A percentile compares a stretch with the other conserved stretches of the same genome.
Evolutionary conservation across 1,140 invertebrate genomes (phyloP).

Genomic region (Sesamia nonagrioides): DNA sequence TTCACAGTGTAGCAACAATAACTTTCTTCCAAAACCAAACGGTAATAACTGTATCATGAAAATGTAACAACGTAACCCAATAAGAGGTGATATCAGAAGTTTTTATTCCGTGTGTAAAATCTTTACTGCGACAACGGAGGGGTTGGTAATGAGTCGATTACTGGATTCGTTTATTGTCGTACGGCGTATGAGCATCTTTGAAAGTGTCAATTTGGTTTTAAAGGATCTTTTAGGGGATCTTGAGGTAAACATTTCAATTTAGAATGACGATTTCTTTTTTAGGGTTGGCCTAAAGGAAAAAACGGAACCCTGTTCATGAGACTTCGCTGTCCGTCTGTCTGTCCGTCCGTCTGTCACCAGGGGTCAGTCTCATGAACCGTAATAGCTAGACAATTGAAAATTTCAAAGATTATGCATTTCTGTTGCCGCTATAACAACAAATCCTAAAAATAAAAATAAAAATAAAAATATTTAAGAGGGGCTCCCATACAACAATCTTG

Average conservation of each 20-base stretch:
- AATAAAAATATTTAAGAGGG: no score
- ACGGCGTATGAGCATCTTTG: neutral
- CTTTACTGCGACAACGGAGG: conserved; percentile 9
- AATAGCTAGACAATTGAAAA: no score
- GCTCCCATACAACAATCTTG: no score
- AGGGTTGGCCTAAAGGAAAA: no score
- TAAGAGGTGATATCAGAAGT: conserved; percentile 20
- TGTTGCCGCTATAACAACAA: no score
- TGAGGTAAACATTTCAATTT: neutral
- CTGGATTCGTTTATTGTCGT: conserved; percentile 7
- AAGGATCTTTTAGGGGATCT: neutral
- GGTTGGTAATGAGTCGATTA: conserved; percentile 31
- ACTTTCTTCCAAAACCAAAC: neutral
- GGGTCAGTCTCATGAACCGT: no score
- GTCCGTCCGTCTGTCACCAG: no score
- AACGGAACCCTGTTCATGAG: no score
- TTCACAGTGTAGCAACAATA: neutral
- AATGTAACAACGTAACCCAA: conserved; percentile 6
- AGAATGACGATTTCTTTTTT: neutral
- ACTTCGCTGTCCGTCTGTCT: no score
- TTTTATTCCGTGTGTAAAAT: conserved; percentile 26
- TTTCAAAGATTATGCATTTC: no score
- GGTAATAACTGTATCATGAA: neutral
- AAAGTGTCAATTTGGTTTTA: neutral
- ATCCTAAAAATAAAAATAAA: no score